Percentiles rank a stretch among this genome's conserved stretches.
phyloP scores from a whole-genome alignment of 2,888 invertebrate species.

The Drosophila silvestris region DNA sequence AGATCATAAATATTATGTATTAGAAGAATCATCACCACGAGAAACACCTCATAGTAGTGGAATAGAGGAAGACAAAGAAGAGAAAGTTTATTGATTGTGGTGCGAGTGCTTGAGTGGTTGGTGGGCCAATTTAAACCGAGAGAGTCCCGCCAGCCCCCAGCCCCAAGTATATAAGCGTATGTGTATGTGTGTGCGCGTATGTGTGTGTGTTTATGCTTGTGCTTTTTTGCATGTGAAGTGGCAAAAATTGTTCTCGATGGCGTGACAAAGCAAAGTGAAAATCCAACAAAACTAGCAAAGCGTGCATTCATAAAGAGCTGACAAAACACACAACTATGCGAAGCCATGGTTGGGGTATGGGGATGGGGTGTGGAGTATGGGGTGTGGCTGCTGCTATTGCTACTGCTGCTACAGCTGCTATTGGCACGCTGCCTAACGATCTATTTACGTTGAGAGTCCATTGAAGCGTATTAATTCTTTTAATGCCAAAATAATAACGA shows the following conservation, averaged over 20 bases:
- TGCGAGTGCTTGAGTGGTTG: slow-evolving; percentile 38
- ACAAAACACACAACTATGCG: slow-evolving; percentile 9
- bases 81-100: slow-evolving; percentile 17
- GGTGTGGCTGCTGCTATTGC: neutral
- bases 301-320: slow-evolving; percentile 53
- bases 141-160: slow-evolving; percentile 19
- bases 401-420: slow-evolving; percentile 14
- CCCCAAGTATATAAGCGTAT: neutral
- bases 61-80: neutral
- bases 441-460: slow-evolving; percentile 78
- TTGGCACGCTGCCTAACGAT: slow-evolving; percentile 75
- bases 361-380: neutral
- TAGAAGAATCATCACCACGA: neutral
- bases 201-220: slow-evolving; percentile 4
- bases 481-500: slow-evolving; percentile 81
- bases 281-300: slow-evolving; percentile 63
- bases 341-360: neutral
- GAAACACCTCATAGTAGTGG: neutral
- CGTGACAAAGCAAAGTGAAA: slow-evolving; percentile 75
- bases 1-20: neutral
- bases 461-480: slow-evolving; percentile 81
- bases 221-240: slow-evolving; percentile 64
- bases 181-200: slow-evolving; percentile 1
- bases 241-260: slow-evolving; percentile 68
- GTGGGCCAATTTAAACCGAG: slow-evolving; percentile 24